These are phyloP conservation scores for Ptilonorhynchus violaceus DNA, from an alignment of 2,113 vertebrate species.

Conservation along the genomic window DNA sequence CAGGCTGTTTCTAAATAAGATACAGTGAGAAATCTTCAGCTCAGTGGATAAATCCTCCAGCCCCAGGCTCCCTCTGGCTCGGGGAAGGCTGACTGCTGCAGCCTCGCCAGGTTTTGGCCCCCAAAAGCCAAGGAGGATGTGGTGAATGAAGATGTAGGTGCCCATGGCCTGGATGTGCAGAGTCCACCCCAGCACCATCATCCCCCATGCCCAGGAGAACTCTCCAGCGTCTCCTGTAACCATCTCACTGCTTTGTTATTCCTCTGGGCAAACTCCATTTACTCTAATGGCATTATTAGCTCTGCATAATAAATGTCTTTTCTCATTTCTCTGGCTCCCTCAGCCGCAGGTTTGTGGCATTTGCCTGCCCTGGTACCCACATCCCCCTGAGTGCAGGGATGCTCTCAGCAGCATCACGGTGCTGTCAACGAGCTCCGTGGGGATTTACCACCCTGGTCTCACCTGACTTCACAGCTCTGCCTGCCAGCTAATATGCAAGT, in stretches of 20 bases:
- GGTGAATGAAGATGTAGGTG: accelerated
- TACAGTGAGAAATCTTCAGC: background rate
- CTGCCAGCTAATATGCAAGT: background rate
- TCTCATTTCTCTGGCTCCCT: background rate
- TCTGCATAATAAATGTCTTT: background rate
- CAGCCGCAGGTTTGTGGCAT: background rate
- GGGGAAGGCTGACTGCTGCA: background rate
- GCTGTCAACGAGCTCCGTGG: background rate
- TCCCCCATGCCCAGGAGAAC: background rate
- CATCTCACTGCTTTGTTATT: background rate
- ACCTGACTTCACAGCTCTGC: background rate
- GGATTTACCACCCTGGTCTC: background rate
- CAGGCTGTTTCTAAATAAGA: conserved; percentile 69
- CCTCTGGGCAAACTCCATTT: background rate
- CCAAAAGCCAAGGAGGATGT: background rate
- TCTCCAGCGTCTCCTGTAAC: background rate
- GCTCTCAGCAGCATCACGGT: accelerated
- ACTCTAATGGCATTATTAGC: background rate
- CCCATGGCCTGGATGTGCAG: background rate
- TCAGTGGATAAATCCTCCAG: background rate
- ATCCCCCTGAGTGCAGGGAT: background rate
- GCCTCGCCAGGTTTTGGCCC: background rate
- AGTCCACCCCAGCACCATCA: accelerated
- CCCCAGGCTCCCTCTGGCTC: background rate
- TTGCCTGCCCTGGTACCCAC: background rate